These are phyloP conservation scores for Neoitamus cyanurus DNA, from an alignment of 2,888 invertebrate genomes.

Conservation along the genomic window DNA sequence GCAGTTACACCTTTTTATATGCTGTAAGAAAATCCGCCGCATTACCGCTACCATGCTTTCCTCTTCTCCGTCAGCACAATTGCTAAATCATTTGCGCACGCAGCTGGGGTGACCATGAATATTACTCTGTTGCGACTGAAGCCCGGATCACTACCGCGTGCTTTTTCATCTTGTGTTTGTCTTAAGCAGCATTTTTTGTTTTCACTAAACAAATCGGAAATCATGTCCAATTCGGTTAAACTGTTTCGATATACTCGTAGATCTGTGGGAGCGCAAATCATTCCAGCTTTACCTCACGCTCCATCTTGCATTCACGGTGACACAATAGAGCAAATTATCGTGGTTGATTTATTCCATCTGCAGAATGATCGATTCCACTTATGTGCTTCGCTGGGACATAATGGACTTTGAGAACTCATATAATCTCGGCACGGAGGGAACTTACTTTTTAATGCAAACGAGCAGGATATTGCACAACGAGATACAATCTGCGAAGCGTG, in stretches of 20 bases:
- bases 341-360: background rate
- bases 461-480: background rate
- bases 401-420: background rate
- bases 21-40: background rate
- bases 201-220: background rate
- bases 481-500: background rate
- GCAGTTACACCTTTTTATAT: background rate
- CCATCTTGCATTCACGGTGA: background rate
- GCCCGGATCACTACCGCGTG: background rate
- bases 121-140: background rate
- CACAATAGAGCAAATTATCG: background rate
- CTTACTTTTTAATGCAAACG: background rate
- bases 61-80: background rate
- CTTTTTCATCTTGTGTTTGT: background rate
- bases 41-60: background rate
- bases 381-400: background rate
- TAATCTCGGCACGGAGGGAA: background rate
- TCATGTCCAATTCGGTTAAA: background rate
- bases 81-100: background rate
- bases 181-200: background rate
- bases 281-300: background rate
- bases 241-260: background rate
- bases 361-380: background rate
- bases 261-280: background rate
- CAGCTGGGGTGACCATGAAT: background rate